Evolutionary conservation across 2,888 invertebrate genomes (phyloP), one percentile per base, ranked within the genome.

Genomic region (Gymnoscelis rufifasciata): DNA sequence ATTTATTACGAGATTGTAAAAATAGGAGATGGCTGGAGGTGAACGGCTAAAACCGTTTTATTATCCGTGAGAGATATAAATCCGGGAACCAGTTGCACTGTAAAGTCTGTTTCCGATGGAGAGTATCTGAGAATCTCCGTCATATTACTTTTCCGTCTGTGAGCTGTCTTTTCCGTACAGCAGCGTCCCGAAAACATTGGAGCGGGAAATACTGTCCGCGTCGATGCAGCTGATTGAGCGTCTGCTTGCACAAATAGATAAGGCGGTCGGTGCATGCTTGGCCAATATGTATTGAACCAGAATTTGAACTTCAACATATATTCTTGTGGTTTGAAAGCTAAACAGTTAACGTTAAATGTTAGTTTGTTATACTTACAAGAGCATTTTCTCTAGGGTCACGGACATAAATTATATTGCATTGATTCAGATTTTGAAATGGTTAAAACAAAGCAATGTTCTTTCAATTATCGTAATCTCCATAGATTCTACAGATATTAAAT

Each of bases 221-320:
- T 59, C 55, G 58, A 59, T 54, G 60, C 52, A 54, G 54, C 54
- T 57, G 64, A 69, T 66, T 64, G 66, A 62, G 69, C 66, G 72
- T 68, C 72, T 77, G 38, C 38, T 27, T 38, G 78, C 59, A 63
- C 66, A 75, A 77, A 78, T 73, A 79, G 80, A 81, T 82, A 81
- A 70, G 64, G 60, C 52, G 59, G 64, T 58, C 62, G 31, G 47
- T 43, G 44, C 47, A 50, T 52, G 44, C 47, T 48, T 51, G 41
- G 43, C 29, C 51, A 49, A 19, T 27, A 24, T 24, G 41, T 28
- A 36, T 38, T 28, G 10, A 15, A 24, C n/a, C 27, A 36, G 47
- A 43, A 29, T 38, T 24, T 27, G 29, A 30, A 38, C 27, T 42
- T 19, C 10, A 13, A 1, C 13, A n/a, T 5, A 19, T 19, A 19